Percentiles rank a stretch among this genome's conserved stretches.
Conservation (phyloP, 2,888 invertebrate species). For the Ceramica pisi region DNA sequence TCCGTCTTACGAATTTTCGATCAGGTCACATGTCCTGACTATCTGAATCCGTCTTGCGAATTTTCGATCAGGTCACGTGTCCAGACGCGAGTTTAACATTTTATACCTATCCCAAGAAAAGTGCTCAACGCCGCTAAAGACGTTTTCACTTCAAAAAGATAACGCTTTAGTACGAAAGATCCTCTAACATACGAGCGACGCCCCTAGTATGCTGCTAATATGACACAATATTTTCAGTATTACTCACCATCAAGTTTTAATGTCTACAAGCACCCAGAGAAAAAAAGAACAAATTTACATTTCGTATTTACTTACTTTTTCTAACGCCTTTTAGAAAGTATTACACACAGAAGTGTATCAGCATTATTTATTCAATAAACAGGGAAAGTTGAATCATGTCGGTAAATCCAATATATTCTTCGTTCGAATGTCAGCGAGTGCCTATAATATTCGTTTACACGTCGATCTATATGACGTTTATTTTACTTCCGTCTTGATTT, state of each 20-base stretch:
- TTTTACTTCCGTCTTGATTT: slow-evolving; percentile 29
- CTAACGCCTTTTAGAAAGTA: slow-evolving; percentile 26
- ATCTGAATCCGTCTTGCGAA: no score
- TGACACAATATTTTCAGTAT: no score
- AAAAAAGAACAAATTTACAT: neutral
- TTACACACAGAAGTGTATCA: slow-evolving; percentile 47
- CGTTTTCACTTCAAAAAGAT: no score
- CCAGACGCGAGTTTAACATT: no score
- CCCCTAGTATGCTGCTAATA: no score
- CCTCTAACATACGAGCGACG: no score
- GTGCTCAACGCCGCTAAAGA: no score
- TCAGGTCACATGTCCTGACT: no score
- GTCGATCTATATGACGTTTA: slow-evolving; percentile 47
- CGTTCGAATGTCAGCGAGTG: slow-evolving; percentile 64
- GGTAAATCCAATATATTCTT: slow-evolving; percentile 67
- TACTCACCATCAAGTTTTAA: neutral
- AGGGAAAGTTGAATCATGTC: slow-evolving; percentile 55
- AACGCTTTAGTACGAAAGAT: no score
- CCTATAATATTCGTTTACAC: slow-evolving; percentile 62
- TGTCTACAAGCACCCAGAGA: neutral
- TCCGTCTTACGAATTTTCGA: no score
- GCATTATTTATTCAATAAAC: slow-evolving; percentile 66
- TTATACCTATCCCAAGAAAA: no score
- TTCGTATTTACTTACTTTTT: slow-evolving; percentile 3
- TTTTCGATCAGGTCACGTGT: no score